Evolutionary conservation across 2,113 vertebrate genomes (phyloP).

Genomic region (Malurus alboscapulatus): DNA sequence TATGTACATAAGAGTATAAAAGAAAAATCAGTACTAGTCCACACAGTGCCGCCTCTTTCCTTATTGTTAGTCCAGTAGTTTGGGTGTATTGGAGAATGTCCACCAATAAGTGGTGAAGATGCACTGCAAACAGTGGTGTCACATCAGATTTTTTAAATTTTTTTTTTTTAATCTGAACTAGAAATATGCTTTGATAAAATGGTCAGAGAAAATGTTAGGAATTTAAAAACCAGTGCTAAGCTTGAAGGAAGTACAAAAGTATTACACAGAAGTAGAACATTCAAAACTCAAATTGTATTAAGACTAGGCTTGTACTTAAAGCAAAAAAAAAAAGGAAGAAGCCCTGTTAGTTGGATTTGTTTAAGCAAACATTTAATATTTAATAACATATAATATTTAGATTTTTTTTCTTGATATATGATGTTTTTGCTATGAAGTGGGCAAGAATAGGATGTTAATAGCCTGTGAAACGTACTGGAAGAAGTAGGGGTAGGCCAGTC

Average conservation of each 20-base stretch:
- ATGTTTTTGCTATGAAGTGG: background rate
- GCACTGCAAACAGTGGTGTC: background rate
- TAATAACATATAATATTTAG: background rate
- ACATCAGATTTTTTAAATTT: background rate
- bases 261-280: background rate
- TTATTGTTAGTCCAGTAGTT: background rate
- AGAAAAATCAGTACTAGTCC: background rate
- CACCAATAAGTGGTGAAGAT: background rate
- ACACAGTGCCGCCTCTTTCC: background rate
- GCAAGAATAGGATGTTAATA: background rate
- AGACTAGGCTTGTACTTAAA: background rate
- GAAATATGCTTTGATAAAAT: background rate
- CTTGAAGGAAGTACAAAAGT: background rate
- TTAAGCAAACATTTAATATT: background rate
- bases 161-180: background rate
- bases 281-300: background rate
- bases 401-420: background rate
- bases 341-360: background rate
- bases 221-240: background rate
- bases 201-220: background rate
- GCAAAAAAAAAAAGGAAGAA: background rate
- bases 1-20: fast-evolving
- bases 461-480: background rate
- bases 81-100: background rate
- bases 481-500: background rate